Base-by-base conservation (phyloP, 2,888 invertebrate genomes). In the Drosophila mayaguana region DNA sequence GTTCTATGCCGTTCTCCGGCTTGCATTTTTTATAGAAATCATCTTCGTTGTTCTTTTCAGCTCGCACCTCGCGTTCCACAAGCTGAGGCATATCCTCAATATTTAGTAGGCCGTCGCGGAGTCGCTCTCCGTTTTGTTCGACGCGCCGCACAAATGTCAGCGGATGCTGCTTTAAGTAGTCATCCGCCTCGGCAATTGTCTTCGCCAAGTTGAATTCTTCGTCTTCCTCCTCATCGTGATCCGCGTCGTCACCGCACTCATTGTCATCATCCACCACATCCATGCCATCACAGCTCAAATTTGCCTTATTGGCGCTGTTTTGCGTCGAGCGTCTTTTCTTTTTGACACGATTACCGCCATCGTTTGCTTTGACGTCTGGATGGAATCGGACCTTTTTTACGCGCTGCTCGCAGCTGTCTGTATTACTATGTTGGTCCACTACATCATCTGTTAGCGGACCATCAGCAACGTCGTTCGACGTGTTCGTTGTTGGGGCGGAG, bases 1-100 rank as follows among this genome's bases (percentile, higher is more conserved):
- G 87, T 25, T 90, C 82, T 5, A 91, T 86, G 55, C 91, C 92
- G 45, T 91, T 92, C 51, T 92, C 92, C 2, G 91, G 84, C 28
- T 78, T 77, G 36, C 80, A 80, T 42, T 84, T 77, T n/a, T 77
- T 85, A 64, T 86, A 89, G 50, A 84, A 77, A 64, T 86, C 82
- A 6, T 82, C 88, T 42, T 88, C 91, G 53, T 70, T 72, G 56
- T 69, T 54, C 8, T 50, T 48, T 8, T 57, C 34, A 12, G 64
- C 40, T 61, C 43, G 55, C n/a, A 28, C 38, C 28, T 45, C 40
- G 12, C 43, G 51, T n/a, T 72, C 60, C n/a, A 56, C 42, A 45
- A 73, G 28, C 28, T 78, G 74, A 8, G 73, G 75, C 53, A 77
- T 54, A 56, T 89, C 82, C 8, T 90, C 90, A 11, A 80, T 73